Base-by-base conservation (phyloP, 2,113 vertebrate genomes). In the Pundamilia nyererei region DNA sequence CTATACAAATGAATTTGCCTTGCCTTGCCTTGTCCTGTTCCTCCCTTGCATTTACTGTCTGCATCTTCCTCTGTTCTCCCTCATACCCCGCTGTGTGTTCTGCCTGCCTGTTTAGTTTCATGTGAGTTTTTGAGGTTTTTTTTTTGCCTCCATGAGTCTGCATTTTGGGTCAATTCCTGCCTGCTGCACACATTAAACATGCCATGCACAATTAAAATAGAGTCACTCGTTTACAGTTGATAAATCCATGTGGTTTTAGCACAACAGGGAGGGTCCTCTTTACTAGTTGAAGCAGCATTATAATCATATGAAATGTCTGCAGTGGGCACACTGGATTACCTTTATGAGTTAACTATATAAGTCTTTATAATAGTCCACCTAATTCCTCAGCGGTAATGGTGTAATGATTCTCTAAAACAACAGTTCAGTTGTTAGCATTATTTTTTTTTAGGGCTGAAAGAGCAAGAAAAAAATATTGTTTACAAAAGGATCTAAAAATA, bases 111-210 rank as follows among this genome's bases (percentile, higher is more conserved):
- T 62, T 62, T 62, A 62, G 58, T 35, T 62, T 62, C 58, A 62
- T 12, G 31, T 35, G 17, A 62, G 31, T 62, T 62, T 62, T 4
- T 33, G 0, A 62, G 3, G 24, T 0, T 0, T 0, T 2, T 29
- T 21, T 60, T 62, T 62, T 60, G 56, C 29, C 0, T 60, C 56
- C 29, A 60, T 33, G 29, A 60, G 15, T 62, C 58, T 62, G 15
- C 8, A 60, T 60, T 62, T 62, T 60, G 29, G 29, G 56, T 60
- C 14, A 31, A 3, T 60, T 31, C 0, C 26, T 31, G 49, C 19
- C 1, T 53, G 19, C 19, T 3, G 8, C 56, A 31, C 26, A 60
- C 26, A 9, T 31, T 31, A 17, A 17, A 33, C 56, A 33, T 10
- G 56, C 15, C 56, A 10, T 60, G 15, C n/a, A 24, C n/a, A 40